Evolutionary conservation across 2,888 invertebrate genomes (phyloP).

Genomic region (Heliconius ismenius): DNA sequence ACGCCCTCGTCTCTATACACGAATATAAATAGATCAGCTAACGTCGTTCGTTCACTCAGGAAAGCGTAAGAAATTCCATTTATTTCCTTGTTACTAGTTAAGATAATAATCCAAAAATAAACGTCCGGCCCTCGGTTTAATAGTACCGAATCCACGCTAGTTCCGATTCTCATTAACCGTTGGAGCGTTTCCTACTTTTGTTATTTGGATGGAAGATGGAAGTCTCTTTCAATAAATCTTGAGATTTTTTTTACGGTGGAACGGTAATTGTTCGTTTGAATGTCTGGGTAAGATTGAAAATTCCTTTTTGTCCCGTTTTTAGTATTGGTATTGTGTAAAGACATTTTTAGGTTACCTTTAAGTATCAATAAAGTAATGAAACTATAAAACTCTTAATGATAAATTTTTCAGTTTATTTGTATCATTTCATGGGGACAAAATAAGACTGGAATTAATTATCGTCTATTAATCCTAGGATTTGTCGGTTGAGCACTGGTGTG

Average conservation of each 20-base stretch:
- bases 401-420: background rate
- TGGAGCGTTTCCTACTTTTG: constrained; percentile 41
- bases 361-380: background rate
- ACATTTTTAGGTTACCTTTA: background rate
- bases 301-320: constrained; percentile 1
- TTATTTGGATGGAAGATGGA: constrained; percentile 30
- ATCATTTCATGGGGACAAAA: background rate
- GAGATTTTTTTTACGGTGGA: constrained; percentile 19
- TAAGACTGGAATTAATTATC: background rate
- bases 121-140: constrained; percentile 67
- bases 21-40: constrained; percentile 67
- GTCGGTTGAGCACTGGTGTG: background rate
- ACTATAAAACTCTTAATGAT: background rate
- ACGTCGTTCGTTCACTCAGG: constrained; percentile 77
- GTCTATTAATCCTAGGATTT: constrained; percentile 5
- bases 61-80: constrained; percentile 60
- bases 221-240: constrained; percentile 35
- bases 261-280: constrained; percentile 18
- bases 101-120: constrained; percentile 64
- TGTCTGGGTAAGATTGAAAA: background rate
- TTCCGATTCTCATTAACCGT: constrained; percentile 74
- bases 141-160: constrained; percentile 68
- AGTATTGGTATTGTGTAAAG: background rate
- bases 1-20: constrained; percentile 69
- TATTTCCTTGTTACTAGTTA: constrained; percentile 57